Base-by-base conservation (phyloP, 2,888 invertebrate genomes). In the Theretra japonica region DNA sequence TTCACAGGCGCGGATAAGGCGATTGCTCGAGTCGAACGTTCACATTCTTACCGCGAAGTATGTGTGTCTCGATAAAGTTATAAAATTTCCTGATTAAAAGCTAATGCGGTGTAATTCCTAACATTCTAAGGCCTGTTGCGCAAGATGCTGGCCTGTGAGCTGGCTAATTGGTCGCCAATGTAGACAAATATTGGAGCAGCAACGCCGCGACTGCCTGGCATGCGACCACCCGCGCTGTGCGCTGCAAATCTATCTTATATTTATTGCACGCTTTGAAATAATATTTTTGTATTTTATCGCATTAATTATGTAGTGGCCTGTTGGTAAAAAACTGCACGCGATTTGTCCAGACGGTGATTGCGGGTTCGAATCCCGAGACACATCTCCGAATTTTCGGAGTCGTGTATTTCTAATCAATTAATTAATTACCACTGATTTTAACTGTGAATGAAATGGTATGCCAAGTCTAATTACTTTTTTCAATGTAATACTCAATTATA, bases 11-110 rank as follows among this genome's bases (percentile, higher is more conserved):
- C 53, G n/a, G 53, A 53, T n/a, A 53, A 53, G 53, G 53, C n/a
- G 53, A 53, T 53, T 53, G 19, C 53, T 53, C 41, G 41, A 41
- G 41, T 53, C 53, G 17, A 53, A n/a, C 53, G 53, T 62, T 62
- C 62, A 62, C 62, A 62, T 62, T 41, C 62, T 62, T 62, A 21
- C 33, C 41, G 33, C 33, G 21, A 62, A 62, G 21, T 62, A 41
- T 62, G 41, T 62, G 33, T 21, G 21, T 33, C 62, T 62, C 62
- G 41, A 62, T 62, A 62, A 62, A 62, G 62, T 62, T 62, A 62
- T 62, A 62, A 62, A 62, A 62, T 62, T 21, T 41, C 62, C 62
- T 41, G 33, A 62, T 62, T 21, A 41, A 60, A 60, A 60, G 59
- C 11, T 62, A 62, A 62, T 41, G 21, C 62, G 62, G 21, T 21